These are phyloP conservation scores for Thereva nobilitata DNA, from an alignment of 2,888 invertebrate species.

Conservation along the genomic window DNA sequence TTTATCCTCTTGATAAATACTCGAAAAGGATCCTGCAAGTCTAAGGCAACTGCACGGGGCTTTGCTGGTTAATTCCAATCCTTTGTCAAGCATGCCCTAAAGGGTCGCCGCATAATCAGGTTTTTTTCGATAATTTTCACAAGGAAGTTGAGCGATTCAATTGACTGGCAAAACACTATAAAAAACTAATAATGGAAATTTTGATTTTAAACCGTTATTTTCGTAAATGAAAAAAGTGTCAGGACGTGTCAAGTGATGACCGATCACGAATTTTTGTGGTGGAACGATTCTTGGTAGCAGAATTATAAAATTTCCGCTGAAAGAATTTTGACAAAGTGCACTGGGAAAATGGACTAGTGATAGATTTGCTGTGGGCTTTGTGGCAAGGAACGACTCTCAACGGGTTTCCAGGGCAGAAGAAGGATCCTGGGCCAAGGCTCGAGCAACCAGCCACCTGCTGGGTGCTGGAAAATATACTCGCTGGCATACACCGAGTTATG, in stretches of 20 bases:
- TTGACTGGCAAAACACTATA: no score
- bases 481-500: conserved; percentile 46
- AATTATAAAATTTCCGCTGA: conserved; percentile 4
- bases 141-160: no score
- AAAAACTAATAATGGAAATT: no score
- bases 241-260: conserved; percentile 12
- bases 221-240: no score
- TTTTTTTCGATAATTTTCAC: no score
- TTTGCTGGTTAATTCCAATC: no score
- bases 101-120: no score
- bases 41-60: no score
- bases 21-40: no score
- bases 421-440: conserved; percentile 2
- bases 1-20: no score
- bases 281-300: conserved; percentile 23
- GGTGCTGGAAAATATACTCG: conserved; percentile 21
- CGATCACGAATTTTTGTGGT: conserved; percentile 4
- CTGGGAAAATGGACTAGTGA: conserved; percentile 19
- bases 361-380: conserved; percentile 10
- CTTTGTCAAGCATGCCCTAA: no score
- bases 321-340: conserved; percentile 15
- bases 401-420: not conserved
- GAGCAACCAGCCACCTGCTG: conserved; percentile 13
- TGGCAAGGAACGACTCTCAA: conserved; percentile 17
- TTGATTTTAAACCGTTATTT: no score